These are phyloP conservation scores for Periphyllus acericola DNA, from an alignment of 2,888 invertebrate species.

Conservation along the genomic window DNA sequence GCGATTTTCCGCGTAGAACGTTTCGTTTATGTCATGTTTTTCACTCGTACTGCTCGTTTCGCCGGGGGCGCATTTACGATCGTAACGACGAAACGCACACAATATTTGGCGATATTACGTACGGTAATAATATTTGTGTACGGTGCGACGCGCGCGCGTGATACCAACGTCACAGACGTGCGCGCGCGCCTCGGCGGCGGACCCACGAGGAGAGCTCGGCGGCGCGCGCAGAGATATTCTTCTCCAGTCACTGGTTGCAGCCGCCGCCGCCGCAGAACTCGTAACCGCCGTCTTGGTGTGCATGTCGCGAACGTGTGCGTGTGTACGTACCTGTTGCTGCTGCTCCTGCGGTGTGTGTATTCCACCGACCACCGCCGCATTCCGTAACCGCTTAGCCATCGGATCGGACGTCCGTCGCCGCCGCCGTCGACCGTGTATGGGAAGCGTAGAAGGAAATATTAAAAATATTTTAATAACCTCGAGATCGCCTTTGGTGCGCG, in stretches of 20 bases:
- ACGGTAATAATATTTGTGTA: not conserved
- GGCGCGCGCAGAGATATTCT: constrained; percentile 6
- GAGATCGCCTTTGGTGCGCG: not conserved
- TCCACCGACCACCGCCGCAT: constrained; percentile 52
- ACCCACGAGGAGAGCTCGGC: no score
- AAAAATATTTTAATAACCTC: not conserved
- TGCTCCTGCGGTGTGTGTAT: not conserved
- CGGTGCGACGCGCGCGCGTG: not conserved
- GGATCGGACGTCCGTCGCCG: constrained; percentile 39
- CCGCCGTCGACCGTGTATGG: not conserved
- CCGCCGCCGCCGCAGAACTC: constrained; percentile 6
- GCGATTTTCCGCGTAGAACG: not conserved
- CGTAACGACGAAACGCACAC: not conserved
- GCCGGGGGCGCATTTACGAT: not conserved
- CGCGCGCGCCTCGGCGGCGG: not conserved
- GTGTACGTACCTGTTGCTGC: constrained; percentile 55
- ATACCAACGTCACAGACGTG: not conserved
- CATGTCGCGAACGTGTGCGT: constrained; percentile 39
- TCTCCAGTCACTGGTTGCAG: constrained; percentile 9
- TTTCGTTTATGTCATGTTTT: not conserved
- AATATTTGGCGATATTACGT: not conserved
- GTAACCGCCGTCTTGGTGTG: not conserved
- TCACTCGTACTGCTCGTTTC: not conserved
- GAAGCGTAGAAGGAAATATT: not conserved
- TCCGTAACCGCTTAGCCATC: constrained; percentile 48